Base-by-base conservation (phyloP, 1,140 invertebrate species). In the Drosophila biarmipes region DNA sequence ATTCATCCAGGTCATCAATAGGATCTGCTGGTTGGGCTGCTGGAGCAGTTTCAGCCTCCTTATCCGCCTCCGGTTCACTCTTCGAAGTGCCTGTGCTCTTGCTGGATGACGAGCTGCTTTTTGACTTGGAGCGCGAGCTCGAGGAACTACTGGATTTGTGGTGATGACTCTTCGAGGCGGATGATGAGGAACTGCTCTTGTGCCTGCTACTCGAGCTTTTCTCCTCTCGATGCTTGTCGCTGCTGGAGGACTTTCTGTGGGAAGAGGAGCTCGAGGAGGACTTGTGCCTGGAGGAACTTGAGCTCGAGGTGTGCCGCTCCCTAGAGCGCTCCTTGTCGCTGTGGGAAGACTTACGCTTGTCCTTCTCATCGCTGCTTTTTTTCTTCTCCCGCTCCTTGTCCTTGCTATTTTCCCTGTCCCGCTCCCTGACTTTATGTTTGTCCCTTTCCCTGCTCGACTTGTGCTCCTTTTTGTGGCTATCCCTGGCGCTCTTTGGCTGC, bases 221-320 rank as follows among this genome's bases (percentile, higher is more conserved):
- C 4, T 91, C 86, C 21, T 59, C 73, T 0, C 56, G 51, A n/a
- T 80, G 59, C 38, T 77, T 59, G 59, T 77, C 62, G 57, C 68
- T 82, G 68, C 82, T 58, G 53, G 86, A 58, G 56, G 90, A 66
- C 19, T 90, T 90, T 4, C 42, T 75, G 14, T 61, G 64, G 15
- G 82, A 73, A 14, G 80, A 85, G 7, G 73, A 76, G 19, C 62
- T 55, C 24, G 67, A 74, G 7, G 40, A 43, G 21, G 82, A 72
- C 58, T 87, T 91, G 46, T 86, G 90, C 34, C 55, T 85, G 8
- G 76, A 69, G 2, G 45, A 71, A 38, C 64, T 67, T 10, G 63
- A 75, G 51, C 76, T 82, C 0, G 78, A 84, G 14, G 59, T 72
- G 12, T 67, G 68, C 11, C 63, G 59, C 12, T 82, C 80, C 14